These are phyloP conservation scores for Zaprionus ornatus DNA, from an alignment of 1,140 invertebrate species.

Conservation along the genomic window DNA sequence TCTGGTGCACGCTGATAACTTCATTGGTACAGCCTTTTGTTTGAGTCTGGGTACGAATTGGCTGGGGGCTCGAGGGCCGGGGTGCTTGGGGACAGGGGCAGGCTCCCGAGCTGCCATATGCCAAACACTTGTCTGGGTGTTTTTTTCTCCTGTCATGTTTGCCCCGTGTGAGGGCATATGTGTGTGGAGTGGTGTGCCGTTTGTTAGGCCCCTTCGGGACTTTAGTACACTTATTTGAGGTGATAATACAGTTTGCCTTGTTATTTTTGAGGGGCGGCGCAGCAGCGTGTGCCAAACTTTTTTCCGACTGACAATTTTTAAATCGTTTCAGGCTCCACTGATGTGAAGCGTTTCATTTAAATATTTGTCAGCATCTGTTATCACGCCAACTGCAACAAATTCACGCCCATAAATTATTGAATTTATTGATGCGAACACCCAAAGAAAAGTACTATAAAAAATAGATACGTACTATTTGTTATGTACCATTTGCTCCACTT, in stretches of 20 bases:
- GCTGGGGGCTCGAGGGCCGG: background rate
- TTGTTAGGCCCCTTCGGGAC: constrained; percentile 59
- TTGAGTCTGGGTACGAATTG: constrained; percentile 32
- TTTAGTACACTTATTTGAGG: constrained; percentile 81
- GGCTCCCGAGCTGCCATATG: constrained; percentile 54
- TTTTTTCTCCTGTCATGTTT: constrained; percentile 34
- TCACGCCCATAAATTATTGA: constrained; percentile 69
- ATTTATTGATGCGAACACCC: constrained; percentile 51
- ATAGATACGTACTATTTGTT: constrained; percentile 11
- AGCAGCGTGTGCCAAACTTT: constrained; percentile 32
- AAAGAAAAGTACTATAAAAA: constrained; percentile 20
- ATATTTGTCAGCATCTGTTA: constrained; percentile 73
- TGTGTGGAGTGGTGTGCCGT: constrained; percentile 39
- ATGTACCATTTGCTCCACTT: constrained; percentile 27
- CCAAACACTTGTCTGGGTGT: constrained; percentile 42
- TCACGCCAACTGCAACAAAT: constrained; percentile 57
- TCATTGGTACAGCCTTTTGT: constrained; percentile 65
- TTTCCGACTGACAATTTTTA: constrained; percentile 44
- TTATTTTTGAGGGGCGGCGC: constrained; percentile 20
- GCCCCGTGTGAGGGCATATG: constrained; percentile 26
- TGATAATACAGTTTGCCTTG: constrained; percentile 74
- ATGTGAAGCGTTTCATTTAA: constrained; percentile 63
- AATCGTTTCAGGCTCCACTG: constrained; percentile 42
- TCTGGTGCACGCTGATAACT: constrained; percentile 72
- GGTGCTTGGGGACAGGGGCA: constrained; percentile 7